These are phyloP conservation scores for Willisornis vidua DNA, from an alignment of 2,113 vertebrate species.

Conservation along the genomic window DNA sequence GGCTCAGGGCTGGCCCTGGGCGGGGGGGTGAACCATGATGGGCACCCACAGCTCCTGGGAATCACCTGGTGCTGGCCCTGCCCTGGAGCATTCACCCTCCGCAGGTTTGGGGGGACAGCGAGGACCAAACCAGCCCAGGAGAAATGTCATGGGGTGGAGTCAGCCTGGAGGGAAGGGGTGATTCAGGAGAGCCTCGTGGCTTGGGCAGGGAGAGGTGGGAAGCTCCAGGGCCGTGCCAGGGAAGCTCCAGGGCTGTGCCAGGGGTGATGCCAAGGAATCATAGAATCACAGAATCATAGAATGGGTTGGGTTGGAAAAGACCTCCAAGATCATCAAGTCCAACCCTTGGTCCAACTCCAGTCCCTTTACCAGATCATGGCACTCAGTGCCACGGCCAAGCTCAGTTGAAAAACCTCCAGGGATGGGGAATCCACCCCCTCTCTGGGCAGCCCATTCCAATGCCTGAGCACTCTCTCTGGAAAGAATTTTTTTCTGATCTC, in stretches of 20 bases:
- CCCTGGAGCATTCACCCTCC: neutral
- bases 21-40: too few relatives aligned
- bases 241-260: neutral
- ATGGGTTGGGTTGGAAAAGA: too few relatives aligned
- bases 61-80: rapidly evolving
- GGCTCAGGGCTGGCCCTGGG: rapidly evolving
- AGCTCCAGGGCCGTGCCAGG: neutral
- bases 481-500: too few relatives aligned
- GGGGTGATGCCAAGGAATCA: neutral
- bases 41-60: neutral
- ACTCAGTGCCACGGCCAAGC: too few relatives aligned
- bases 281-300: too few relatives aligned
- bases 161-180: neutral
- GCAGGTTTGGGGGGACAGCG: rapidly evolving
- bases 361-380: too few relatives aligned
- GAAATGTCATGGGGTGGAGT: neutral
- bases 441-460: too few relatives aligned
- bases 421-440: too few relatives aligned
- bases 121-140: rapidly evolving
- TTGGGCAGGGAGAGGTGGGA: neutral
- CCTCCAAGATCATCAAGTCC: too few relatives aligned
- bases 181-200: neutral
- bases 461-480: too few relatives aligned
- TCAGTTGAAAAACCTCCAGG: too few relatives aligned
- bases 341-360: too few relatives aligned